A percentile compares a stretch with the other conserved stretches of the same genome.
Conservation (phyloP, 2,113 vertebrate genomes). For the Cettia cetti region DNA sequence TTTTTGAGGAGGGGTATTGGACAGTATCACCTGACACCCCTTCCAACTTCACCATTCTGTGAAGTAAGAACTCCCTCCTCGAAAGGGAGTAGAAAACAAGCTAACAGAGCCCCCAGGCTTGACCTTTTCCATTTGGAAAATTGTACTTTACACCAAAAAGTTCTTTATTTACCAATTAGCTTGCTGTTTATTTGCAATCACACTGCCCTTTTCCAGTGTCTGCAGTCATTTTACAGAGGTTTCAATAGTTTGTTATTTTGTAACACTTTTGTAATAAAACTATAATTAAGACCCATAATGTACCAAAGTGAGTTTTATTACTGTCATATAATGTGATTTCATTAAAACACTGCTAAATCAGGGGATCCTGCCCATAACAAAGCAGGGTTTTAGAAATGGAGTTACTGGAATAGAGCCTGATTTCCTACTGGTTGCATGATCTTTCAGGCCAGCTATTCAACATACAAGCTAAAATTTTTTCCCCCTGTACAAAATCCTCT, state of each 20-base stretch:
- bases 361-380: not conserved
- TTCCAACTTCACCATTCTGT: not conserved
- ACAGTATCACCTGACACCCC: not conserved
- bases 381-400: not conserved
- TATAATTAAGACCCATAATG: not conserved
- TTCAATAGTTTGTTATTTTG: not conserved
- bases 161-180: not conserved
- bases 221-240: not conserved
- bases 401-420: not conserved
- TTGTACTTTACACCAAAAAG: not conserved
- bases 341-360: slow-evolving; percentile 19
- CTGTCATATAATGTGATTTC: not conserved
- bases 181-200: not conserved
- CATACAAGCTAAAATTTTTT: not conserved
- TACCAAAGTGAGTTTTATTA: slow-evolving; percentile 17
- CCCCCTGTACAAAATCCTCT: not conserved
- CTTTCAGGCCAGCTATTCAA: not conserved
- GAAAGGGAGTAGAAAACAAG: not conserved
- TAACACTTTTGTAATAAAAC: slow-evolving; percentile 46
- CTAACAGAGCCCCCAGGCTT: not conserved
- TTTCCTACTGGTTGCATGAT: not conserved
- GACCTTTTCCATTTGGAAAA: not conserved
- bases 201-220: not conserved
- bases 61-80: not conserved
- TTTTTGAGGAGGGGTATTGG: not conserved